Conservation (phyloP, 2,113 vertebrate genomes). For the Falcunculus frontatus region DNA sequence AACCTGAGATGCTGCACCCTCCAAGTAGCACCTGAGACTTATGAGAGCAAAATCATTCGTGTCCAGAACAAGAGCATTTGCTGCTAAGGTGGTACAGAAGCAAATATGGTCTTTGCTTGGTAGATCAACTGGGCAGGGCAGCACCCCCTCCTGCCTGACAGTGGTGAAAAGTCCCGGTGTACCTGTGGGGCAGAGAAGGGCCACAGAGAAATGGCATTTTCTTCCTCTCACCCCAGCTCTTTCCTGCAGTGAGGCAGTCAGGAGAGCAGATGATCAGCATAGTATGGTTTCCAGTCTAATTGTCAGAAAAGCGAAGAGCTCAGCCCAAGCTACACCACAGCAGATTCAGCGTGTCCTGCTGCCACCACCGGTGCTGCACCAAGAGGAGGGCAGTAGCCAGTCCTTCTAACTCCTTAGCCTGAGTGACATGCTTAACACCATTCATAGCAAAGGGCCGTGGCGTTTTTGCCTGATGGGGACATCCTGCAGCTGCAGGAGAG, state of each 20-base stretch:
- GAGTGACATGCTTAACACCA: neutral
- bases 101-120: neutral
- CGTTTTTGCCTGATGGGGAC: neutral
- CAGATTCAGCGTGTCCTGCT: neutral
- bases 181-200: neutral
- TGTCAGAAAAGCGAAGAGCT: slow-evolving; percentile 25
- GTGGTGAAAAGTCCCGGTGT: neutral
- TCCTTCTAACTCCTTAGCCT: neutral
- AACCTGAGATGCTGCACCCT: neutral
- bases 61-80: neutral
- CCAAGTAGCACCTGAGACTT: neutral
- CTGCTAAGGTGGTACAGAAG: neutral
- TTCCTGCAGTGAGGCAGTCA: neutral
- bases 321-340: neutral
- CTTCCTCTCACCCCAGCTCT: neutral
- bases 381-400: neutral
- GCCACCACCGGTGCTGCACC: neutral
- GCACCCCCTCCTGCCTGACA: neutral
- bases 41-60: accelerated
- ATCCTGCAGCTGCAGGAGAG: neutral
- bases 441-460: neutral
- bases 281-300: slow-evolving; percentile 36
- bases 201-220: neutral
- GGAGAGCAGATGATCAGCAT: slow-evolving; percentile 9
- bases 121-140: neutral